Base-by-base conservation (phyloP, 2,888 invertebrate genomes). In the Harpalus rubripes region DNA sequence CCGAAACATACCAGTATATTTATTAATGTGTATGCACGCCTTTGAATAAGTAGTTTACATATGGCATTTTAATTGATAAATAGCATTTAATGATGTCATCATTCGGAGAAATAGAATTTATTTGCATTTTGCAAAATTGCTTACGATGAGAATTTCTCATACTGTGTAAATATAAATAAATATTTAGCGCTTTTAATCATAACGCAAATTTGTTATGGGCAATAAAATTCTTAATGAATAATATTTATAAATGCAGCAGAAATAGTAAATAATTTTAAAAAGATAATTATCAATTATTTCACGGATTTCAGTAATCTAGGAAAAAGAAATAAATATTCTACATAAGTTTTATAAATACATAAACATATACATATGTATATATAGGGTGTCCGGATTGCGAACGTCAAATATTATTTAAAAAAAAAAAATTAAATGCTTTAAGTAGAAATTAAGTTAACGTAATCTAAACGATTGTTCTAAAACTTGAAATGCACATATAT, bases 21-120 rank as follows among this genome's bases (percentile, higher is more conserved):
- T 74, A 44, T 74, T 74, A 18, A 74, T 74, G 41, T 44, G 44
- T 10, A 74, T 44, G 72, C 44, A 74, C 72, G 72, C 72, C 72
- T 74, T 74, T 44, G 18, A 74, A 74, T 74, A 74, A 52, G 44
- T 74, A 74, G 15, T 74, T 74, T 74, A 41, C 72, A 44, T 74
- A 74, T 44, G 72, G 44, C 44, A 74, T 74, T 44, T 74, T 18
- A 74, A 74, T 74, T 74, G 72, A 44, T 74, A 41, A 74, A 44
- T 74, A 74, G 16, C 18, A 16, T 74, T 16, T 18, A 68, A 74
- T 74, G 72, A 74, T 74, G 72, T 74, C 72, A 74, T 44, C 41
- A 44, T 74, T 74, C 72, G 44, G 44, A 74, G 72, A 74, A 74
- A 6, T 16, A 5, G 15, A 15, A 68, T 63, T 15, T 8, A 74